Conservation (phyloP, 1,140 invertebrate species). For the Drosophila watanabei region DNA sequence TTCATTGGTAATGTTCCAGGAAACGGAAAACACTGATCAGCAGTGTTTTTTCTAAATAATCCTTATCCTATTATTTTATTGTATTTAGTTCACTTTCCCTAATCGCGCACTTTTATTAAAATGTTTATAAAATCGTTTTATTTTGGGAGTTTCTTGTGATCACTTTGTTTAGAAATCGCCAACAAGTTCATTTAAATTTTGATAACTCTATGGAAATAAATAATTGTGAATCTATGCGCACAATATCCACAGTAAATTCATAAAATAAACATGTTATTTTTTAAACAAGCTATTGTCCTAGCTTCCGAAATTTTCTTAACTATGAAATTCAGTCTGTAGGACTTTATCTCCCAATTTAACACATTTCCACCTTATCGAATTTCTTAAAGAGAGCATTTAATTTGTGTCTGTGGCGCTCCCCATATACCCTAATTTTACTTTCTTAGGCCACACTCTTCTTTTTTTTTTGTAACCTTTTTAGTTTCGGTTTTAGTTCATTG, state of each 20-base stretch:
- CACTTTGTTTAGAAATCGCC: neutral
- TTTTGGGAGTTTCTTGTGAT: neutral
- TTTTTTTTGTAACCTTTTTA: slow-evolving; percentile 17
- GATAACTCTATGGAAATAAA: neutral
- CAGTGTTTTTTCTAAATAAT: neutral
- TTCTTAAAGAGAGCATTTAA: slow-evolving; percentile 1
- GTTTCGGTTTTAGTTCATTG: slow-evolving; percentile 10
- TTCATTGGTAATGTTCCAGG: slow-evolving; percentile 4
- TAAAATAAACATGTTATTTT: neutral
- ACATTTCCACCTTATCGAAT: neutral
- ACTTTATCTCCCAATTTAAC: neutral
- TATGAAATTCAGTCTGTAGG: neutral
- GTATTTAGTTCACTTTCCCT: neutral
- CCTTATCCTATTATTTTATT: neutral
- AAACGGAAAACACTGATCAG: neutral
- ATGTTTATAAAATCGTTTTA: neutral
- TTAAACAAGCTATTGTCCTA: neutral
- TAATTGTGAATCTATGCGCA: too few relatives aligned
- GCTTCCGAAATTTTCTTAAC: neutral
- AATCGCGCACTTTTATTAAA: neutral
- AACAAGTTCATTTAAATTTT: neutral
- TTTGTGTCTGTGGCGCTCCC: neutral
- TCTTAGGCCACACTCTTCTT: neutral
- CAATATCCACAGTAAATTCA: neutral
- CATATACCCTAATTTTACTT: slow-evolving; percentile 15